phyloP scores from a whole-genome alignment of 2,113 vertebrate species.

The Thermophis baileyi region DNA sequence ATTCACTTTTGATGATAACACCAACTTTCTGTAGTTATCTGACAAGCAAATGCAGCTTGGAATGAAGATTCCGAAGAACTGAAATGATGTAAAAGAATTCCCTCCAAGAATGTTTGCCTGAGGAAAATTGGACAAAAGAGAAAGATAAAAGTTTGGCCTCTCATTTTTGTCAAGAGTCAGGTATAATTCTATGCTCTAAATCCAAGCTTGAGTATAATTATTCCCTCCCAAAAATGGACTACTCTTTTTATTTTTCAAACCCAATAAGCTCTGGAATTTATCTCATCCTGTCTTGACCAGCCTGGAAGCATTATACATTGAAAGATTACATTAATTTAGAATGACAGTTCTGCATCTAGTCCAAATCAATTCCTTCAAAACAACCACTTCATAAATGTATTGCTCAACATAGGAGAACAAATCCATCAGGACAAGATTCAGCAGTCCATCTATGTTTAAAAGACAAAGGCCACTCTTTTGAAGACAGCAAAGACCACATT shows the following conservation, averaged over 20 bases:
- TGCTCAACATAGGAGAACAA: too few species aligned
- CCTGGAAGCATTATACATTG: not conserved
- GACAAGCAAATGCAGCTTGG: conserved; percentile 32
- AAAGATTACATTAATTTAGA: not conserved
- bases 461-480: too few species aligned
- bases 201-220: not conserved
- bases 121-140: conserved; percentile 14
- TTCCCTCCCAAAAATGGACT: not conserved
- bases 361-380: conserved; percentile 10
- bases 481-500: too few species aligned
- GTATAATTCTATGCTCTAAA: not conserved
- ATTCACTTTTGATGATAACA: conserved; percentile 37
- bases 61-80: not conserved
- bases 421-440: too few species aligned
- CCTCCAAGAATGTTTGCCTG: conserved; percentile 5
- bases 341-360: not conserved
- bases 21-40: conserved; percentile 26
- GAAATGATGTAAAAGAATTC: conserved; percentile 44
- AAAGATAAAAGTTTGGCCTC: not conserved
- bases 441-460: too few species aligned
- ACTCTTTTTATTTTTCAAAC: not conserved
- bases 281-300: not conserved
- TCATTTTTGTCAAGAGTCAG: not conserved
- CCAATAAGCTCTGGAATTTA: not conserved
- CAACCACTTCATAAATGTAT: conserved; percentile 3